phyloP scores from a whole-genome alignment of 2,113 vertebrate genomes.

The Orientallactaga bullata region DNA sequence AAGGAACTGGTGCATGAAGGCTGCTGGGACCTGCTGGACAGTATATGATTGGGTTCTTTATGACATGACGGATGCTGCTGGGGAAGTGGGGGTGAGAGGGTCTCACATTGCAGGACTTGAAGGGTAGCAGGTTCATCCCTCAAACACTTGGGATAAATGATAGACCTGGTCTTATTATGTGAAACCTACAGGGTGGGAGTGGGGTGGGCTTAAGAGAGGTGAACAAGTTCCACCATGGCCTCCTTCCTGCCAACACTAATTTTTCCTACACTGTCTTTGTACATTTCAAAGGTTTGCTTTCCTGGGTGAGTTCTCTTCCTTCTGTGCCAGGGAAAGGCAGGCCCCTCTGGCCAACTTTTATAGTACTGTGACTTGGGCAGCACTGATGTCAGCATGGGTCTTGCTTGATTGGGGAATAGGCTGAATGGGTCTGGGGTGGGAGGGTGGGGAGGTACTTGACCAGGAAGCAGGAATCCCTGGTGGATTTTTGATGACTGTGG shows the following conservation, averaged over 20 bases:
- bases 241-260: conserved; percentile 61
- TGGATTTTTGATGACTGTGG: conserved; percentile 21
- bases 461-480: not conserved
- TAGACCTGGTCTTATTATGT: not conserved
- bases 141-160: conserved; percentile 20
- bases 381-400: not conserved
- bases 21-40: conserved; percentile 69
- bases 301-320: not conserved
- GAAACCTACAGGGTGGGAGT: not conserved
- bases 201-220: not conserved
- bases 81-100: conserved; percentile 64
- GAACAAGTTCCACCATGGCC: conserved; percentile 14
- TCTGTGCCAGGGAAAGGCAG: conserved; percentile 12
- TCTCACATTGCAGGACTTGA: conserved; percentile 63
- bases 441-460: not conserved
- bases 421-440: not conserved
- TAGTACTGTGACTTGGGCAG: not conserved
- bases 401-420: not conserved
- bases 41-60: conserved; percentile 64
- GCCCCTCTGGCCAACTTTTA: not conserved
- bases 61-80: conserved; percentile 81
- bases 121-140: conserved; percentile 45
- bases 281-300: conserved; percentile 81
- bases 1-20: conserved; percentile 15
- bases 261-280: conserved; percentile 74